Evolutionary conservation across 2,888 invertebrate genomes (phyloP), one percentile per base, ranked within the genome.

Genomic region (Epinotia brunnichana): DNA sequence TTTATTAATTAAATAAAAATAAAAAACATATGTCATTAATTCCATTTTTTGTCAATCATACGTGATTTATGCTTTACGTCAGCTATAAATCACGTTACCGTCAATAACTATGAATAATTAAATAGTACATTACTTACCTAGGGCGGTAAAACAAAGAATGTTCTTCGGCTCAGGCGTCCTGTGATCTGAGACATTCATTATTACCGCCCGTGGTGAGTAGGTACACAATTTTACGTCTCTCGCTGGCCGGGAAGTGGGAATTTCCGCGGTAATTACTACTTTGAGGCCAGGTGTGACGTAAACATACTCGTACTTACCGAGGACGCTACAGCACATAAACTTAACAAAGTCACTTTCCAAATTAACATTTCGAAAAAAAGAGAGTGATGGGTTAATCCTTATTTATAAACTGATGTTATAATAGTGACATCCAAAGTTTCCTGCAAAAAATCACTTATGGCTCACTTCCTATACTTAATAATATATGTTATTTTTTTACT

Each of bases 241-340:
- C n/a, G n/a, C n/a, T n/a, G n/a, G n/a, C n/a, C n/a, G n/a, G n/a
- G n/a, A n/a, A n/a, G n/a, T n/a, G n/a, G n/a, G n/a, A n/a, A n/a
- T n/a, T n/a, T n/a, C n/a, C n/a, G n/a, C n/a, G n/a, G n/a, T n/a
- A n/a, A n/a, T n/a, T n/a, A n/a, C n/a, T n/a, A n/a, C n/a, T n/a
- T n/a, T n/a, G n/a, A n/a, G n/a, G n/a, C n/a, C n/a, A n/a, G n/a
- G n/a, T n/a, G n/a, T n/a, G n/a, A n/a, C n/a, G n/a, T n/a, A n/a
- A 69, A 51, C 7, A 3, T 39, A 64, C 73, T 69, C 7, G 2
- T 39, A 64, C 73, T 69, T 69, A 73, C 73, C 64, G 60, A 15
- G 21, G 39, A 54, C 29, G 60, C 66, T 13, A 66, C n/a, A 24
- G 54, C 60, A 54, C 59, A 64, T 15, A 56, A 9, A 64, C 53